Percentiles rank a stretch among this genome's conserved stretches.
Evolutionary conservation across 2,113 vertebrate genomes (phyloP).

Genomic region (Pithys albifrons): DNA sequence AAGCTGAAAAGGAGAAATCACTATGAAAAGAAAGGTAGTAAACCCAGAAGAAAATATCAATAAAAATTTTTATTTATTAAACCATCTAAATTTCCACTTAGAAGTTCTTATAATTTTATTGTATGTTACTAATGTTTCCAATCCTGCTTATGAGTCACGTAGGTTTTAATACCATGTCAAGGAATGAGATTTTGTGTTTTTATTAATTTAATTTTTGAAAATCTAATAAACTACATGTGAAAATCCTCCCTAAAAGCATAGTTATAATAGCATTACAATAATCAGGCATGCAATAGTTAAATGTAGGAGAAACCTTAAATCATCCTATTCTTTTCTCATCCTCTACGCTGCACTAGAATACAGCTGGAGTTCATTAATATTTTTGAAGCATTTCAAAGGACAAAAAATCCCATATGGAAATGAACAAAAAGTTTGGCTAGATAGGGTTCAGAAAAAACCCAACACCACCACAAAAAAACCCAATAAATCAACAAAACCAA

Average conservation of each 20-base stretch:
- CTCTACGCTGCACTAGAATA: not conserved
- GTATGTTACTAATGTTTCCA: not conserved
- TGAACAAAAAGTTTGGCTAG: not conserved
- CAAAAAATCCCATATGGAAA: constrained; percentile 15
- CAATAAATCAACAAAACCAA: not conserved
- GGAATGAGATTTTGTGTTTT: not conserved
- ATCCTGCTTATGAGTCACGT: not conserved
- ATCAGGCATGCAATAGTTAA: not conserved
- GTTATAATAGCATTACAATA: not conserved
- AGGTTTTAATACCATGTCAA: not conserved
- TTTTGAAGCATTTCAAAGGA: not conserved
- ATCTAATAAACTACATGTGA: not conserved
- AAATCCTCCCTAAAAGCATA: not conserved
- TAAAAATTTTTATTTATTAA: not conserved
- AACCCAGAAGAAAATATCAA: not conserved
- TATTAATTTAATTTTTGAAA: not conserved
- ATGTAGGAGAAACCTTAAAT: not conserved
- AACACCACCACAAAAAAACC: not conserved
- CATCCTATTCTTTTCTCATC: not conserved
- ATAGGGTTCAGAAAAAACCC: not conserved
- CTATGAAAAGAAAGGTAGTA: not conserved
- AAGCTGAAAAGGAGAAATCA: not conserved
- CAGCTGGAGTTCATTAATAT: constrained; percentile 38
- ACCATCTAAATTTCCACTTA: not conserved
- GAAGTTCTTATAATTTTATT: not conserved